Percentiles rank a stretch among this genome's conserved stretches.
phyloP scores from a whole-genome alignment of 2,888 invertebrate genomes.

The Thecophora atra region DNA sequence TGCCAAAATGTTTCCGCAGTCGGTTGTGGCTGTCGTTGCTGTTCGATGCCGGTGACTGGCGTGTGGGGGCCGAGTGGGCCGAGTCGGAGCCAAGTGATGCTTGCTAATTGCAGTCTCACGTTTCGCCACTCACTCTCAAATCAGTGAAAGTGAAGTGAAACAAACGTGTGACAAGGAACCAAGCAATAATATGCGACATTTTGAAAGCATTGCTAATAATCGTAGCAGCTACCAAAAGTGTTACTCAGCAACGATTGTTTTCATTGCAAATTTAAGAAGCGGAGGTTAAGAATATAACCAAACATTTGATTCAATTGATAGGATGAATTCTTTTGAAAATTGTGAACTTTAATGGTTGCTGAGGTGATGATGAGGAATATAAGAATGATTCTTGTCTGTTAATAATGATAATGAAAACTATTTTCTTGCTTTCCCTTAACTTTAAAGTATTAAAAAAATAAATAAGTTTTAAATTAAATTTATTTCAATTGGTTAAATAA shows the following conservation, averaged over 20 bases:
- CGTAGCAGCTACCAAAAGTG: not conserved
- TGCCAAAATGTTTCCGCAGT: not conserved
- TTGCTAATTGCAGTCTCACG: constrained; percentile 23
- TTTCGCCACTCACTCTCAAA: not conserved
- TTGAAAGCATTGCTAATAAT: not conserved
- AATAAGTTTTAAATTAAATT: too few relatives aligned
- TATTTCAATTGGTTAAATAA: too few relatives aligned
- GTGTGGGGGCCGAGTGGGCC: not conserved
- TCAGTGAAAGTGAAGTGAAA: constrained; percentile 21
- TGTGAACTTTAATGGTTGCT: not conserved
- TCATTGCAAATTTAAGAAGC: not conserved
- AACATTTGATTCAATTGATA: not conserved
- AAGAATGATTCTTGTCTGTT: too few relatives aligned
- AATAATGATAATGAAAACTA: too few relatives aligned
- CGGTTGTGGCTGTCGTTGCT: not conserved
- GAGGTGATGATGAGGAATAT: too few relatives aligned
- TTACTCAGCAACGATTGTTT: too few relatives aligned
- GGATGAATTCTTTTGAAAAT: not conserved
- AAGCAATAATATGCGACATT: not conserved
- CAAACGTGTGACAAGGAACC: not conserved
- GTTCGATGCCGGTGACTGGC: not conserved
- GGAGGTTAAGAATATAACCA: not conserved
- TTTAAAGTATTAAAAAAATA: too few relatives aligned
- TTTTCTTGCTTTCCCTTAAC: too few relatives aligned
- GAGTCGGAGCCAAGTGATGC: not conserved